Percentiles rank a stretch among this genome's conserved stretches.
Evolutionary conservation across 64 coral and sea anemone genomes (phyloP).

Genomic region (Dendrophyllia cribrosa): DNA sequence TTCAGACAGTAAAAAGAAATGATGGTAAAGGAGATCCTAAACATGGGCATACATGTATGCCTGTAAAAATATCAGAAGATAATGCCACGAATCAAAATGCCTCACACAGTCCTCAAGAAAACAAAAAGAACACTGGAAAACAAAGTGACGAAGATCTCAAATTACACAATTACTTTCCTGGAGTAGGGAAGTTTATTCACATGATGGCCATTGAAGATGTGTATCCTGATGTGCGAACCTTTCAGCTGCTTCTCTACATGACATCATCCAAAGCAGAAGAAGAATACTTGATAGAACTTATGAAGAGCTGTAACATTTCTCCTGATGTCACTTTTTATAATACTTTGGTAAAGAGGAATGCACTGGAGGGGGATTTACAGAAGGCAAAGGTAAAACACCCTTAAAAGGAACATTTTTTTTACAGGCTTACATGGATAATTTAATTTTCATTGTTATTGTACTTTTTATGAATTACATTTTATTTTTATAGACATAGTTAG

Average conservation of each 20-base stretch:
- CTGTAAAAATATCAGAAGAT: not conserved
- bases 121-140: not conserved
- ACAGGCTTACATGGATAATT: too few relatives aligned
- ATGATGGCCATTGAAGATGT: constrained; percentile 85
- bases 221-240: constrained; percentile 82
- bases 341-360: constrained; percentile 74
- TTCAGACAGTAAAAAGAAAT: not conserved
- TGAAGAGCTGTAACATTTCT: constrained; percentile 72
- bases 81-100: not conserved
- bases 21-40: not conserved
- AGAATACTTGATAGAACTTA: constrained; percentile 68
- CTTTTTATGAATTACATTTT: too few relatives aligned
- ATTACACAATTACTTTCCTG: constrained; percentile 51
- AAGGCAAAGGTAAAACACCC: constrained; percentile 62
- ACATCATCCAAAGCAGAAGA: constrained; percentile 65
- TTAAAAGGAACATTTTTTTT: not conserved
- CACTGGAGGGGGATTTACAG: constrained; percentile 29
- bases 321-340: constrained; percentile 86
- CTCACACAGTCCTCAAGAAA: not conserved
- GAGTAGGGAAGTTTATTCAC: constrained; percentile 76
- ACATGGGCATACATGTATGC: too few relatives aligned
- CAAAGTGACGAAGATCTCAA: not conserved
- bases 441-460: too few relatives aligned
- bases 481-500: too few relatives aligned
- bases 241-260: constrained; percentile 83